Base-by-base conservation (phyloP, 1,140 invertebrate species). In the Pogonognathellus flavescens region DNA sequence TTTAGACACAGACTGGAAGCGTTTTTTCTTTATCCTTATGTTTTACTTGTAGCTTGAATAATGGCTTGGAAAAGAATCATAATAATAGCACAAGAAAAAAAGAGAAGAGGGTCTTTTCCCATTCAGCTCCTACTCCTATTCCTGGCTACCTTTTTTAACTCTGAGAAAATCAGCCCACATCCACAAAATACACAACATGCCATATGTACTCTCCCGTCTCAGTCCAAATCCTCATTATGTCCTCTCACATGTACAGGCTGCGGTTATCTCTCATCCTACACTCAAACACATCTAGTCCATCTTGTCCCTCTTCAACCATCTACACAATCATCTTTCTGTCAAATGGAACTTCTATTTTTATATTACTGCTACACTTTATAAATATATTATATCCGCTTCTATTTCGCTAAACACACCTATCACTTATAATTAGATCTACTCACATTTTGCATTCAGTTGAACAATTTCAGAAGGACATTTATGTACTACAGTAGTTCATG, bases 21-120 rank as follows among this genome's bases (percentile, higher is more conserved):
- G 9, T 76, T 76, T 76, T 76, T 76, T 76, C 41, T 20, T 62
- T 20, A n/a, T 62, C 59, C 59, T 76, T 16, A 31, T 76, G 41
- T 76, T 76, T 76, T 76, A 18, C 70, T 76, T 31, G 25, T 50
- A 50, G 41, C 70, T 50, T 49, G 70, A 76, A 76, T 76, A 76
- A 76, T 76, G 41, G 70, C 70, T 76, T 49, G 41, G 41, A 72
- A 70, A 70, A 14, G 66, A 72, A 49, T 72, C 31, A 16, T 72
- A 72, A 72, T 72, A 72, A 49, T 72, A 72, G 41, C 41, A 72
- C 20, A 66, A 22, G 20, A 22, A 66, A 20, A 72, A 72, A 25
- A 72, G 41, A 49, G 41, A 72, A 31, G 41, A 31, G 66, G 41
- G n/a, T 31, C 70, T 76, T 76, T 49, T 31, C 31, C n/a, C 20